Evolutionary conservation across 2,113 vertebrate genomes (phyloP), one percentile per base, ranked within the genome.

Genomic region (Excalfactoria chinensis): DNA sequence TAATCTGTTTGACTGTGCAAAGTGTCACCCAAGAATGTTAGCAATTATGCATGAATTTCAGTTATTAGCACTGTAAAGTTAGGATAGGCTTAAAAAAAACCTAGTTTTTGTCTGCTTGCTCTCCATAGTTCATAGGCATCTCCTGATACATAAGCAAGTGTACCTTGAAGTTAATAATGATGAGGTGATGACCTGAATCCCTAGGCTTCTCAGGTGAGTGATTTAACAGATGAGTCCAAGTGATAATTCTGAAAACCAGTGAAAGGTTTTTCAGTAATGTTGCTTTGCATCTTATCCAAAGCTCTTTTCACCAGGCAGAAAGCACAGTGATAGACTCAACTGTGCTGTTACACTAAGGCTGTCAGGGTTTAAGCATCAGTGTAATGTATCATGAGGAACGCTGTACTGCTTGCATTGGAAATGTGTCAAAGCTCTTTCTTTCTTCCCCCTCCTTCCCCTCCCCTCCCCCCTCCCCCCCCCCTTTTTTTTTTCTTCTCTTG

Each of bases 351-450:
- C 64, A 48, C 60, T 71, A 59, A 37, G 91, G 64, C 87, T 96
- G 96, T 89, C 87, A 89, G 87, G 43, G 51, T 92, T 96, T 95
- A 71, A 87, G 68, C 75, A 71, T 64, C 64, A 21, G 74, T 89
- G 53, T 70, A 96, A 95, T 80, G 87, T 80, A 85, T 83, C 84
- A 56, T 60, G 91, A 94, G 46, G 74, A 93, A 53, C 2, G 6
- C 68, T 87, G 67, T 85, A 73, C 68, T 49, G 40, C 87, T 94
- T 92, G 78, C 87, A 92, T 40, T 91, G 89, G 94, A 94, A 95
- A 94, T 83, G 60, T 93, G 93, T 95, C 93, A 96, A 84, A 89
- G 81, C 87, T 83, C 86, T 85, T 85, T 92, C 86, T 91, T 32
- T 72, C 64, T 76, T 21, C 77, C 32, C 32, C 12, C 15, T n/a